phyloP scores from a whole-genome alignment of 2,888 invertebrate species.

The Holacanthella duospinosa region DNA sequence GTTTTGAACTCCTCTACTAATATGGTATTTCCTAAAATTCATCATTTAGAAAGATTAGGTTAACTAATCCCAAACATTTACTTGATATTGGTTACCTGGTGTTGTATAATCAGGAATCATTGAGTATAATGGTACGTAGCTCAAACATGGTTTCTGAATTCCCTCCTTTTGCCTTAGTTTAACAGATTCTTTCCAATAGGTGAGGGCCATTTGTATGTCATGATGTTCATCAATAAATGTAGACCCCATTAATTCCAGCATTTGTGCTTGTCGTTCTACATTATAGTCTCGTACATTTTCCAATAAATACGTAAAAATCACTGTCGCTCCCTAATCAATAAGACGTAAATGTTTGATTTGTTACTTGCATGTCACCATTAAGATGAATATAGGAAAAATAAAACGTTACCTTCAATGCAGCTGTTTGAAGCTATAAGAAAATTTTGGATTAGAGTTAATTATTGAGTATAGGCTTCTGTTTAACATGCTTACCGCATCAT shows the following conservation, averaged over 20 bases:
- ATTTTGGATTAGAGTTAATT: too few species aligned
- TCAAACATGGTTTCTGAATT: slow-evolving; percentile 28
- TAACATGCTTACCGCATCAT: too few species aligned
- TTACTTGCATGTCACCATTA: slow-evolving; percentile 54
- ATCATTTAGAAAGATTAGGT: too few species aligned
- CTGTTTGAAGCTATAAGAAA: slow-evolving; percentile 84
- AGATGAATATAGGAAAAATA: too few species aligned
- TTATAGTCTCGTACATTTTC: slow-evolving; percentile 49
- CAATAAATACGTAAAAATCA: slow-evolving; percentile 56
- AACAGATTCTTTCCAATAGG: slow-evolving; percentile 71
- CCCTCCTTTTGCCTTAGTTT: slow-evolving; percentile 47
- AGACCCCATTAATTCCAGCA: slow-evolving; percentile 75
- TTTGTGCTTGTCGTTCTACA: slow-evolving; percentile 64
- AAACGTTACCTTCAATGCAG: slow-evolving; percentile 55
- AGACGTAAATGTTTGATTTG: slow-evolving; percentile 49
- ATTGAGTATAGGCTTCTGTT: too few species aligned
- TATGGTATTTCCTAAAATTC: slow-evolving; percentile 28
- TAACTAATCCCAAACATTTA: too few species aligned
- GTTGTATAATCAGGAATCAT: slow-evolving; percentile 21
- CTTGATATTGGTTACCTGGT: too few species aligned
- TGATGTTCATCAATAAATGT: slow-evolving; percentile 60
- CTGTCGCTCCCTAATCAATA: slow-evolving; percentile 48
- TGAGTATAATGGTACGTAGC: slow-evolving; percentile 32
- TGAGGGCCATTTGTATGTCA: slow-evolving; percentile 41
- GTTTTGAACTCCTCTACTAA: slow-evolving; percentile 56